phyloP scores from a whole-genome alignment of 2,888 invertebrate species.

The Timema cristinae region DNA sequence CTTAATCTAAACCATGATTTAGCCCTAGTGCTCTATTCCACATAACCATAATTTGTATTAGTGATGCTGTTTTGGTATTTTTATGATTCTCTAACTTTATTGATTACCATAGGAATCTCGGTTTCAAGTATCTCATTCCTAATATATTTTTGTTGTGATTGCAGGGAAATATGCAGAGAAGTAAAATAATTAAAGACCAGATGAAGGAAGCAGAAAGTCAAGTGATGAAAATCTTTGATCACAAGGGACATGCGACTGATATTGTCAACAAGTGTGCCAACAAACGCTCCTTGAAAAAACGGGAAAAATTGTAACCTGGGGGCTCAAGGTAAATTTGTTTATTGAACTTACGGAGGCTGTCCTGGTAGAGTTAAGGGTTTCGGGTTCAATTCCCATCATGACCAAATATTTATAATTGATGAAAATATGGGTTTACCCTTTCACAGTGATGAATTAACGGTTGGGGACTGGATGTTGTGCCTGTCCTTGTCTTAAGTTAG shows the following conservation, averaged over 20 bases:
- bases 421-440: no score
- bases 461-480: no score
- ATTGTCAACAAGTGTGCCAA: constrained; percentile 88
- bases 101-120: neutral
- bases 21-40: no score
- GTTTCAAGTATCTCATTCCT: neutral
- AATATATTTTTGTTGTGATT: constrained; percentile 36
- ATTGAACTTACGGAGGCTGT: no score
- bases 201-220: constrained; percentile 84
- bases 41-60: no score
- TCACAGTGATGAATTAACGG: no score
- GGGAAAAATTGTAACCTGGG: constrained; percentile 54
- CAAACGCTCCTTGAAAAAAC: constrained; percentile 88
- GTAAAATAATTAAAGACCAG: constrained; percentile 88
- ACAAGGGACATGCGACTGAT: constrained; percentile 82
- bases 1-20: no score
- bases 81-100: neutral
- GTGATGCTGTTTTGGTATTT: no score
- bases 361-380: no score
- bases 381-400: no score
- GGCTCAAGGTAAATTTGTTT: neutral
- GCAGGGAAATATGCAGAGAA: constrained; percentile 92
- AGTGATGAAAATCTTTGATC: constrained; percentile 86
- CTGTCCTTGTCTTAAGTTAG: no score
- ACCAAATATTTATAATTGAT: no score